phyloP scores from a whole-genome alignment of 2,113 vertebrate genomes.

The Pogona vitticeps region DNA sequence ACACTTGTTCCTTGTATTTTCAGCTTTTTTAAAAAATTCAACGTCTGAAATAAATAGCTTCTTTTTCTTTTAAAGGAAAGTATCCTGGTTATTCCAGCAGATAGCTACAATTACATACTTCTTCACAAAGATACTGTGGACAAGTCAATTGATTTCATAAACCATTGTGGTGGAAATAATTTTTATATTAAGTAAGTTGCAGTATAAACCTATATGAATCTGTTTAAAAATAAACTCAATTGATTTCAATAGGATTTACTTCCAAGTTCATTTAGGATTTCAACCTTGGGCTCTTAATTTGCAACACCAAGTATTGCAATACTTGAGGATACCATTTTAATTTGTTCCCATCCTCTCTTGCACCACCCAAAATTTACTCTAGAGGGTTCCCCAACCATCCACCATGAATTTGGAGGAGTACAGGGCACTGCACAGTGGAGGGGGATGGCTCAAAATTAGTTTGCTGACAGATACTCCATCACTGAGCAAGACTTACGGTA shows the following conservation, averaged over 20 bases:
- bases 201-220: not conserved
- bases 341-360: no score
- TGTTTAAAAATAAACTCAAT: not conserved
- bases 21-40: conserved; percentile 44
- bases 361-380: no score
- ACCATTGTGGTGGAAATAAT: conserved; percentile 84
- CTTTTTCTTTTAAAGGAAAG: conserved; percentile 80
- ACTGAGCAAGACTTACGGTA: not conserved
- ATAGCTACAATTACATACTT: conserved; percentile 81
- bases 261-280: not conserved
- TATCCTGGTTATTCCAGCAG: conserved; percentile 84
- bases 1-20: conserved; percentile 3
- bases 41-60: conserved; percentile 34
- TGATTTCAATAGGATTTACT: not conserved
- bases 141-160: conserved; percentile 87
- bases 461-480: not conserved
- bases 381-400: not conserved
- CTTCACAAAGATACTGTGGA: conserved; percentile 83
- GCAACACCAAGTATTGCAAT: not conserved
- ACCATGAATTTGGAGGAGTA: not conserved
- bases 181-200: conserved; percentile 89
- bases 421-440: not conserved
- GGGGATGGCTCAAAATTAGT: not conserved
- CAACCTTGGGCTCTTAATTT: not conserved
- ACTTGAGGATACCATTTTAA: no score